These are phyloP conservation scores for Scaptomyza caliginosa DNA, from an alignment of 2,888 invertebrate genomes.

Conservation along the genomic window DNA sequence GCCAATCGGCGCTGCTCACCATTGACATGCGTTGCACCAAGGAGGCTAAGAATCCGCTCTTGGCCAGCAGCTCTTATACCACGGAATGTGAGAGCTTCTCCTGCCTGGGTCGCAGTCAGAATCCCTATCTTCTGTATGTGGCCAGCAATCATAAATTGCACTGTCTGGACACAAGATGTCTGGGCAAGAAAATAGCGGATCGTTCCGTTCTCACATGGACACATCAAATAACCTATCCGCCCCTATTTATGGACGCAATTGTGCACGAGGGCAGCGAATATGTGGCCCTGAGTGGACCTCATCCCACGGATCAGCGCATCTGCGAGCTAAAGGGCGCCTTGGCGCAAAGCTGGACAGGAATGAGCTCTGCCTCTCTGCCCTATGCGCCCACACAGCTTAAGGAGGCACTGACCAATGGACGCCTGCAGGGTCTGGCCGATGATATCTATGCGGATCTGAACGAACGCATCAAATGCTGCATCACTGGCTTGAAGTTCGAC, in stretches of 20 bases:
- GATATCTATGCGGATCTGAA: constrained; percentile 66
- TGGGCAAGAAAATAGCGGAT: constrained; percentile 58
- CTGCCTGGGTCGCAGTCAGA: constrained; percentile 67
- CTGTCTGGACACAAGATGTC: constrained; percentile 76
- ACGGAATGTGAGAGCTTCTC: constrained; percentile 74
- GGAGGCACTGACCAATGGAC: constrained; percentile 63
- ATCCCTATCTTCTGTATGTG: constrained; percentile 77
- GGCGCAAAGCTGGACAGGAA: constrained; percentile 24
- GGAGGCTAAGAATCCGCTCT: constrained; percentile 50
- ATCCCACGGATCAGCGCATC: constrained; percentile 73
- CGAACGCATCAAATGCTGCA: constrained; percentile 72
- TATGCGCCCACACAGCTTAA: constrained; percentile 72
- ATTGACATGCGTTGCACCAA: constrained; percentile 72
- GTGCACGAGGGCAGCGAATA: constrained; percentile 65
- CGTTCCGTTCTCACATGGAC: constrained; percentile 76
- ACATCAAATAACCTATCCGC: constrained; percentile 79
- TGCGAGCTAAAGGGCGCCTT: constrained; percentile 63
- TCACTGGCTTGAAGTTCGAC: constrained; percentile 75
- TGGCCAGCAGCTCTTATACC: constrained; percentile 55
- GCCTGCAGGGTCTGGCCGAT: constrained; percentile 55
- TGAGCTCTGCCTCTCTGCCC: constrained; percentile 67
- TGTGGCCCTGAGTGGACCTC: constrained; percentile 69
- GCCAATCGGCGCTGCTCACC: constrained; percentile 64
- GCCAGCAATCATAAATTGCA: constrained; percentile 81
- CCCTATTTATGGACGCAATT: constrained; percentile 72